Conservation (phyloP, 2,113 vertebrate genomes). For the Willisornis vidua region DNA sequence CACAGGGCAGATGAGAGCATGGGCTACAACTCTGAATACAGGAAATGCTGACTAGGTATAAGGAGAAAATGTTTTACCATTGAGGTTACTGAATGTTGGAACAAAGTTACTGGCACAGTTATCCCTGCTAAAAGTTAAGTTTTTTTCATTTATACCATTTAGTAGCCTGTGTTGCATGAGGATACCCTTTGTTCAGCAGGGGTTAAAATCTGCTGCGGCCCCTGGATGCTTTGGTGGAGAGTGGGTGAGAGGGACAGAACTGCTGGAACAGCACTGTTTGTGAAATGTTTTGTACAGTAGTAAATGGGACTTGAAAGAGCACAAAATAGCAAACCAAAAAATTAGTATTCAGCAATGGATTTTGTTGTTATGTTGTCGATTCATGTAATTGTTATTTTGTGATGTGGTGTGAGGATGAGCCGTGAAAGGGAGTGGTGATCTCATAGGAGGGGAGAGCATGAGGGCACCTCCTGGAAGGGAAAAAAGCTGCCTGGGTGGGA, state of each 20-base stretch:
- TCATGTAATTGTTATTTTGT: not conserved
- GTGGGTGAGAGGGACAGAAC: not conserved
- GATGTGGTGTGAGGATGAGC: not conserved
- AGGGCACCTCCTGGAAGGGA: rapidly evolving
- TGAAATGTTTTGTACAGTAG: not conserved
- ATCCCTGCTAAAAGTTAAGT: not conserved
- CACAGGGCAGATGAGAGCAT: not conserved
- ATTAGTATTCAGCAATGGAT: not conserved
- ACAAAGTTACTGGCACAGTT: not conserved
- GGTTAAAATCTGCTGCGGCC: not conserved
- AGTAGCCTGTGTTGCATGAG: not conserved
- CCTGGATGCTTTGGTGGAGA: not conserved
- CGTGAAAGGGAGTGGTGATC: not conserved
- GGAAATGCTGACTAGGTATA: not conserved
- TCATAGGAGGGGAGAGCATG: not conserved
- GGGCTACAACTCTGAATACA: not conserved
- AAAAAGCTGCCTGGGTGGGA: not conserved
- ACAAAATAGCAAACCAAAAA: not conserved
- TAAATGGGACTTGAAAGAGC: not conserved
- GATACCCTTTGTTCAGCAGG: not conserved
- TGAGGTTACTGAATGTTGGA: not conserved
- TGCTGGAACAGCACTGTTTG: not conserved
- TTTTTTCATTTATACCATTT: not conserved
- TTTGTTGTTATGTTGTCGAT: not conserved
- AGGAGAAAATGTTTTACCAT: not conserved